Conservation (phyloP, 1,140 invertebrate genomes). For the Drosophila santomea region DNA sequence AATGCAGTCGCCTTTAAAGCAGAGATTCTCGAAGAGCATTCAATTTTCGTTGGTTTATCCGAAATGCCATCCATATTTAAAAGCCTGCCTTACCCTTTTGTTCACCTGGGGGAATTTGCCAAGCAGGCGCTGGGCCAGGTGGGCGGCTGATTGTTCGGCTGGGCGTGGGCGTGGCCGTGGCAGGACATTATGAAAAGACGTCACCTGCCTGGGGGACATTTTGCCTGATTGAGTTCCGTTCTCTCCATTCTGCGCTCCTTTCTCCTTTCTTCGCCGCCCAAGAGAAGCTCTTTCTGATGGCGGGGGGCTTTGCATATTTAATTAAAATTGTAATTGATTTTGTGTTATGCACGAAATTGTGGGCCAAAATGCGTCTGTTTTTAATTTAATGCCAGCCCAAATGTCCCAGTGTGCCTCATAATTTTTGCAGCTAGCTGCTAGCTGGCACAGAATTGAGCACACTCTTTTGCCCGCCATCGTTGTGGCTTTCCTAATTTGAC, state of each 20-base stretch:
- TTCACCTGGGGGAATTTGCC: slow-evolving; percentile 21
- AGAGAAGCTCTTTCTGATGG: slow-evolving; percentile 7
- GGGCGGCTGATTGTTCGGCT: slow-evolving; percentile 31
- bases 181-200: slow-evolving; percentile 46
- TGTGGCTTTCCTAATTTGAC: slow-evolving; percentile 54
- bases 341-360: slow-evolving; percentile 76
- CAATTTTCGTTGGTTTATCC: slow-evolving; percentile 26
- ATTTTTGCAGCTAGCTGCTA: slow-evolving; percentile 58
- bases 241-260: slow-evolving; percentile 29
- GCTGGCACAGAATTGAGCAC: slow-evolving; percentile 68
- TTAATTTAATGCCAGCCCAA: slow-evolving; percentile 64
- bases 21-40: slow-evolving; percentile 29
- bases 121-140: neutral
- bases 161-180: slow-evolving; percentile 28
- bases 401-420: slow-evolving; percentile 74
- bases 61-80: slow-evolving; percentile 32
- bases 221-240: slow-evolving; percentile 71
- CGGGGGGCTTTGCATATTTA: slow-evolving; percentile 76
- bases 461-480: slow-evolving; percentile 8
- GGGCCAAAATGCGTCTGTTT: slow-evolving; percentile 77
- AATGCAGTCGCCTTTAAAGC: neutral
- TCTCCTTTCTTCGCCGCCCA: slow-evolving; percentile 18
- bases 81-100: slow-evolving; percentile 36
- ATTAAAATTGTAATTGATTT: slow-evolving; percentile 82
- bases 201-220: slow-evolving; percentile 54